A percentile compares a stretch with the other conserved stretches of the same genome.
Evolutionary conservation across 2,113 vertebrate genomes (phyloP).

Genomic region (Syrmaticus mikado): DNA sequence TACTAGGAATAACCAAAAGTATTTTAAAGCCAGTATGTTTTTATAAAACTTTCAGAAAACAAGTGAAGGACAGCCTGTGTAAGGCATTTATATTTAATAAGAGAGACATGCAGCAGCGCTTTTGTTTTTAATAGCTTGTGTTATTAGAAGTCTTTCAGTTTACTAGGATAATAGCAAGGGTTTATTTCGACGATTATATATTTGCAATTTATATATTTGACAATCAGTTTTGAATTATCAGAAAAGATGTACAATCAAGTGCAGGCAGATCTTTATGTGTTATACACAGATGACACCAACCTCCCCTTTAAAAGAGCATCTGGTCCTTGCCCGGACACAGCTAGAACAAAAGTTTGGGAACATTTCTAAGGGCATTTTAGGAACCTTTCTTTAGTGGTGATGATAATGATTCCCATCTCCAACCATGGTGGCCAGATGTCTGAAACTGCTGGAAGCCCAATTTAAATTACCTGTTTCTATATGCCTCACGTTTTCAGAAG

Average conservation of each 20-base stretch:
- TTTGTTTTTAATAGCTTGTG: background rate
- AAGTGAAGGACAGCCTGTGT: background rate
- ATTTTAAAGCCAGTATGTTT: background rate
- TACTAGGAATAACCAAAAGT: background rate
- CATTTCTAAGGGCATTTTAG: background rate
- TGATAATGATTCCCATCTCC: background rate
- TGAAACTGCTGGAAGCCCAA: background rate
- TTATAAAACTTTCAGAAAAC: background rate
- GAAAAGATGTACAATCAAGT: background rate
- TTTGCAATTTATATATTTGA: background rate
- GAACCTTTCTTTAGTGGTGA: background rate
- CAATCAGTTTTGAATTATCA: background rate
- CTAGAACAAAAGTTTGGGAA: background rate
- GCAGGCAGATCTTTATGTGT: background rate
- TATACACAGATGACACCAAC: background rate
- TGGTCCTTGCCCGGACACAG: rapidly evolving
- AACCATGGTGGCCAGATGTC: background rate
- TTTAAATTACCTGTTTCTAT: background rate
- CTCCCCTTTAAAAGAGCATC: background rate
- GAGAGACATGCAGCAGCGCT: background rate
- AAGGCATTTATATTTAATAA: background rate
- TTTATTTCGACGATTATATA: background rate
- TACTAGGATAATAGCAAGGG: background rate
- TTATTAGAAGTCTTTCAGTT: background rate
- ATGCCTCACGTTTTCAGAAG: background rate